These are phyloP conservation scores for Mobula hypostoma DNA, from an alignment of 2,113 vertebrate species.

Conservation along the genomic window DNA sequence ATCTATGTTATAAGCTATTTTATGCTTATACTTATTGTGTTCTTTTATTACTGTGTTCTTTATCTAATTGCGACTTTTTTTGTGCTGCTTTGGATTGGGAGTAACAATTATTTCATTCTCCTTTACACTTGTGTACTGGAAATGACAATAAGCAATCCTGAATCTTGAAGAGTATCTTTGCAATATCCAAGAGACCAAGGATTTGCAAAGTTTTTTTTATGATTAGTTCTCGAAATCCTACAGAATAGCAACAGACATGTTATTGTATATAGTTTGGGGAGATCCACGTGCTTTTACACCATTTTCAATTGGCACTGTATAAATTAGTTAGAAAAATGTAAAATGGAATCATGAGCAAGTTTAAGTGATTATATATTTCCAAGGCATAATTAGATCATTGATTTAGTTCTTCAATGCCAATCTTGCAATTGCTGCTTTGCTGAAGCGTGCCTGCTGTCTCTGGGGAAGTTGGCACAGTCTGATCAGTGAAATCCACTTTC, in stretches of 20 bases:
- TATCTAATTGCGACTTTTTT: too few species aligned
- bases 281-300: background rate
- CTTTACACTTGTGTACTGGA: too few species aligned
- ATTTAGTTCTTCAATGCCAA: background rate
- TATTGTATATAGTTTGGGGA: background rate
- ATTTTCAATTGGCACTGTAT: background rate
- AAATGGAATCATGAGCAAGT: conserved; percentile 5
- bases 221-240: background rate
- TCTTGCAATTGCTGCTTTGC: background rate
- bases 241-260: background rate
- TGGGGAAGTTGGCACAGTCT: background rate
- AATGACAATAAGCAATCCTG: too few species aligned
- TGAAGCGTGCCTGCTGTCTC: background rate
- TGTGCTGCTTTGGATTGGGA: too few species aligned
- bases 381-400: background rate
- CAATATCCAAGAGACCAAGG: background rate
- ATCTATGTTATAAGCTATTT: too few species aligned
- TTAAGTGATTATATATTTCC: background rate
- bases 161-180: background rate
- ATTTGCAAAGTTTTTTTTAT: background rate
- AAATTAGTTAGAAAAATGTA: background rate
- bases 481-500: background rate
- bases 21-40: too few species aligned
- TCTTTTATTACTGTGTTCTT: too few species aligned
- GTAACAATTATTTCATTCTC: too few species aligned